phyloP scores from a whole-genome alignment of 2,113 vertebrate genomes.

The Xiphophorus hellerii region DNA sequence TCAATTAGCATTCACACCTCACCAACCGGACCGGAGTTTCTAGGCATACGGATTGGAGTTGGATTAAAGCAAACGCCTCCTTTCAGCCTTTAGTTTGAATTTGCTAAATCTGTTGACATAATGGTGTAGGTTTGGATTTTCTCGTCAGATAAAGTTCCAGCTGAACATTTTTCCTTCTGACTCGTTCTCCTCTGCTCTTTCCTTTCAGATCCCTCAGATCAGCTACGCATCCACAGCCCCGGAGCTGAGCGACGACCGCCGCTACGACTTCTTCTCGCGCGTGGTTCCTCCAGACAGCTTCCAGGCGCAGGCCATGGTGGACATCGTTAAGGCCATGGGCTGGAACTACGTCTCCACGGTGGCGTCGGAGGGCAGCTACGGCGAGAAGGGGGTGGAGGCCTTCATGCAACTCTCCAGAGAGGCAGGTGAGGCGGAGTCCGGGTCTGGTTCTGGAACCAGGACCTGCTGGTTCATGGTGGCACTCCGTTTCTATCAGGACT shows the following conservation, averaged over 20 bases:
- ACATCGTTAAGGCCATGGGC: constrained; percentile 70
- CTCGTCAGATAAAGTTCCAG: no score
- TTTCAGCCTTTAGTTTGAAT: no score
- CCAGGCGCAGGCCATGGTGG: constrained; percentile 77
- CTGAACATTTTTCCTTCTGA: no score
- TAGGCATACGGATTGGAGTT: no score
- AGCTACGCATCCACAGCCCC: constrained; percentile 74
- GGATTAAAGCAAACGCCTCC: no score
- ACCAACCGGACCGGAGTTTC: no score
- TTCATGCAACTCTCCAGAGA: constrained; percentile 74
- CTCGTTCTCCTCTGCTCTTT: no score
- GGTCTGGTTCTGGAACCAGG: neutral
- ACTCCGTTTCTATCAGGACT: no score
- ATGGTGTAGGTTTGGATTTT: neutral
- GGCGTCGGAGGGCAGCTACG: constrained; percentile 72
- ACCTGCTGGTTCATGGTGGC: no score
- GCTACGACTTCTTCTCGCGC: constrained; percentile 74
- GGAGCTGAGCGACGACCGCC: constrained; percentile 71
- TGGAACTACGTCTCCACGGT: constrained; percentile 75
- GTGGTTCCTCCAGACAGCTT: constrained; percentile 72
- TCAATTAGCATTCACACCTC: no score
- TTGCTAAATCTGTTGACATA: no score
- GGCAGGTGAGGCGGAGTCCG: constrained; percentile 47
- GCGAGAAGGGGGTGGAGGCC: constrained; percentile 74
- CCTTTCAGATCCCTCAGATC: constrained; percentile 69